Evolutionary conservation across 2,113 vertebrate genomes (phyloP).

Genomic region (Desmodus rotundus): DNA sequence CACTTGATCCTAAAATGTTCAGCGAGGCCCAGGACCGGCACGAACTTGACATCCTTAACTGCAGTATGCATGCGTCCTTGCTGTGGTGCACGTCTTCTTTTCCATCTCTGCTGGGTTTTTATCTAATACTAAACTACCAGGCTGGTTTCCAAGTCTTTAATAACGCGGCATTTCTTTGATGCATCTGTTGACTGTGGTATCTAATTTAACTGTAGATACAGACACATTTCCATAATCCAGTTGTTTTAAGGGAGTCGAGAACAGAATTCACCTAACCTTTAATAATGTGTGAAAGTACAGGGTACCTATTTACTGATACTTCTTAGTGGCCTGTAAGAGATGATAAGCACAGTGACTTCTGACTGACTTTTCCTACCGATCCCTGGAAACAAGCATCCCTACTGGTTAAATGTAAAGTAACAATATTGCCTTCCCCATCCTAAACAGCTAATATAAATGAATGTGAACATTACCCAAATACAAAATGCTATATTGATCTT

Average conservation of each 20-base stretch:
- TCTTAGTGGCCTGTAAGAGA: not conserved
- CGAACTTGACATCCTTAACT: not conserved
- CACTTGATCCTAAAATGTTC: not conserved
- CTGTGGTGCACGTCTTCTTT: not conserved
- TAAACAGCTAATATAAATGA: not conserved
- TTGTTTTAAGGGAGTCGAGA: not conserved
- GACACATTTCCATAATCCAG: not conserved
- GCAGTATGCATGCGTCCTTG: not conserved
- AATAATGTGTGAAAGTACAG: not conserved
- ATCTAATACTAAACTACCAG: not conserved
- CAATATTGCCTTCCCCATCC: not conserved
- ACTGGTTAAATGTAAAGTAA: not conserved
- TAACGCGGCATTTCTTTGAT: slow-evolving; percentile 13
- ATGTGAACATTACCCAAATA: not conserved
- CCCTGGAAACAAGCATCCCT: not conserved
- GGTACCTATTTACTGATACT: not conserved
- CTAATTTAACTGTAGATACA: not conserved
- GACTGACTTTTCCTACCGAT: not conserved
- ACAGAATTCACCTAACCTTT: not conserved
- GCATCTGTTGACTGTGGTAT: not conserved
- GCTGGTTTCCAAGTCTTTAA: not conserved
- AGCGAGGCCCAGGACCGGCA: not conserved
- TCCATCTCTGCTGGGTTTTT: not conserved
- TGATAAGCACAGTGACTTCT: not conserved
- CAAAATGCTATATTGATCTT: not conserved